Evolutionary conservation across 1,140 invertebrate genomes (phyloP), one percentile per base, ranked within the genome.

Genomic region (Choristoneura fumiferana): DNA sequence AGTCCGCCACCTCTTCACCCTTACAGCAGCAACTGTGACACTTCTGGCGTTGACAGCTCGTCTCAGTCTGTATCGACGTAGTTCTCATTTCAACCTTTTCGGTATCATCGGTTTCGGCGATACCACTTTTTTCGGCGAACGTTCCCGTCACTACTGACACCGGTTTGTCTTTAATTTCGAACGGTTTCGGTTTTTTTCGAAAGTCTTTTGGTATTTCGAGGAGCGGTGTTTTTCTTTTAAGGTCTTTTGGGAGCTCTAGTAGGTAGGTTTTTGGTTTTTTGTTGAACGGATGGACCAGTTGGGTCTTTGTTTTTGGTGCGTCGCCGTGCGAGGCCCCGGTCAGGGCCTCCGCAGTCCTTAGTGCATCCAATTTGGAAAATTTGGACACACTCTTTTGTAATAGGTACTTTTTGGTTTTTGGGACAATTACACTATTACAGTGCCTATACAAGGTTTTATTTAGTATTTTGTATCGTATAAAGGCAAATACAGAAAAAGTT

Each of bases 311-410:
- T 54, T 34, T 55, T 60, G 15, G 22, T 34, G 13, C n/a, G n/a
- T n/a, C n/a, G n/a, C n/a, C 3, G 10, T 64, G 68, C 43, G 71
- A 68, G 69, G 73, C 83, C 83, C 83, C 69, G 4, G 12, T 8
- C 12, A 79, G 72, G 83, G 83, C 79, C 81, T 69, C 65, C 14
- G 49, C n/a, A 9, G 38, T 43, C 10, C 39, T 57, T 67, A 36
- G 69, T 58, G 79, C 62, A 84, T 82, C 83, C 83, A 86, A 86
- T 84, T 84, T 86, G 83, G 67, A 58, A 58, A 67, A 43, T 78
- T 81, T 69, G 43, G 34, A 4, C 39, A 35, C 17, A 52, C 14
- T 34, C 38, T 18, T 29, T 29, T 29, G 2, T 6, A 29, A 29
- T 29, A 29, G 2, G 2, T 29, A 29, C 22, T 29, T 29, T 29